Evolutionary conservation across 2,113 vertebrate genomes (phyloP).

Genomic region (Tichodroma muraria): DNA sequence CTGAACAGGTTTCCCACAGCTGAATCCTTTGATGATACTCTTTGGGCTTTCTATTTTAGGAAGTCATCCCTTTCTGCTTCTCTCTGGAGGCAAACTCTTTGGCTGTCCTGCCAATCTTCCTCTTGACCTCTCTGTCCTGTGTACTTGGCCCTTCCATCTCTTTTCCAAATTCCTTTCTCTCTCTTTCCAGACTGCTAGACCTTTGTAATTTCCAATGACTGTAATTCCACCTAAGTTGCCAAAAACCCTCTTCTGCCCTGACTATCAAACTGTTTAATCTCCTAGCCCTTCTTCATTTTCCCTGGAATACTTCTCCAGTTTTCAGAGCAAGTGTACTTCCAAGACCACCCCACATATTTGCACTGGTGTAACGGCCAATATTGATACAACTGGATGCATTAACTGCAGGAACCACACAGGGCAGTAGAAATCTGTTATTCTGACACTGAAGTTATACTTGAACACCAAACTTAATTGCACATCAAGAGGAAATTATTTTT

Average conservation of each 20-base stretch:
- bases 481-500: constrained; percentile 57
- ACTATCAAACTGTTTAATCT: background rate
- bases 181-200: background rate
- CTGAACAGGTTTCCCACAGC: constrained; percentile 67
- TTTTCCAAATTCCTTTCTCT: background rate
- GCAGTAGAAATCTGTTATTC: constrained; percentile 22
- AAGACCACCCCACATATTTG: background rate
- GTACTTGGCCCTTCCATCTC: constrained; percentile 11
- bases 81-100: constrained; percentile 55
- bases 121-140: constrained; percentile 35
- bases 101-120: constrained; percentile 56
- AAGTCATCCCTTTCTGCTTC: constrained; percentile 43
- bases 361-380: background rate
- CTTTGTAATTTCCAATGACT: background rate
- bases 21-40: constrained; percentile 62
- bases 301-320: background rate
- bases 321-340: background rate
- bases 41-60: constrained; percentile 59
- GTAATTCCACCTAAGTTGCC: background rate
- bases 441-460: constrained; percentile 18
- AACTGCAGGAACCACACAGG: constrained; percentile 9
- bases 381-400: constrained; percentile 27
- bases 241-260: background rate
- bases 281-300: background rate
- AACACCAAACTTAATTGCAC: constrained; percentile 32